A percentile compares a stretch with the other conserved stretches of the same genome.
phyloP scores from a whole-genome alignment of 1,140 invertebrate species.

The Penaeus vannamei region DNA sequence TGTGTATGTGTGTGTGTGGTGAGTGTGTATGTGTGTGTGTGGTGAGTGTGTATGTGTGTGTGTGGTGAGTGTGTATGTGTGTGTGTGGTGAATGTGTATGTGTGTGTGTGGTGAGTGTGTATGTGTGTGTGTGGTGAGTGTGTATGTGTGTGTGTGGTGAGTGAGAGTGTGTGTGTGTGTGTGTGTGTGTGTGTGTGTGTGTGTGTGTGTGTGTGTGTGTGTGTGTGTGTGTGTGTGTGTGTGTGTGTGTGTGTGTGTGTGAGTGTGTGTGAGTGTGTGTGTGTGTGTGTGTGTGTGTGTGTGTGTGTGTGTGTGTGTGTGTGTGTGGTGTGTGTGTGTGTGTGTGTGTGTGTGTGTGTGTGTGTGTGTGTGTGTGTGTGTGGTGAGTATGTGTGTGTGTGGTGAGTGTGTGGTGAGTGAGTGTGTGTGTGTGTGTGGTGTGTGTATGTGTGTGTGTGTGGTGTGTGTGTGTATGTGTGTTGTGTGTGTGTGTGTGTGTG shows the following conservation, averaged over 20 bases:
- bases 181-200: neutral
- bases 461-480: no score
- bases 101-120: neutral
- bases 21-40: no score
- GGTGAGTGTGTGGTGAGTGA: no score
- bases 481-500: no score
- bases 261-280: neutral
- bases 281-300: neutral
- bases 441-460: neutral
- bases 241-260: neutral
- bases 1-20: no score
- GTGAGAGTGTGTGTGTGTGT: neutral
- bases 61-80: no score
- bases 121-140: neutral
- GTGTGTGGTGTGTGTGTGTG: neutral
- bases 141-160: slow-evolving; percentile 10
- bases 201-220: neutral
- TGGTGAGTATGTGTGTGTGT: neutral
- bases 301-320: neutral
- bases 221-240: neutral
- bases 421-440: neutral
- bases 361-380: neutral
- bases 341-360: no score
- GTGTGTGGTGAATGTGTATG: no score
- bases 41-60: no score